phyloP scores from a whole-genome alignment of 2,888 invertebrate genomes.

The Melieria picta region DNA sequence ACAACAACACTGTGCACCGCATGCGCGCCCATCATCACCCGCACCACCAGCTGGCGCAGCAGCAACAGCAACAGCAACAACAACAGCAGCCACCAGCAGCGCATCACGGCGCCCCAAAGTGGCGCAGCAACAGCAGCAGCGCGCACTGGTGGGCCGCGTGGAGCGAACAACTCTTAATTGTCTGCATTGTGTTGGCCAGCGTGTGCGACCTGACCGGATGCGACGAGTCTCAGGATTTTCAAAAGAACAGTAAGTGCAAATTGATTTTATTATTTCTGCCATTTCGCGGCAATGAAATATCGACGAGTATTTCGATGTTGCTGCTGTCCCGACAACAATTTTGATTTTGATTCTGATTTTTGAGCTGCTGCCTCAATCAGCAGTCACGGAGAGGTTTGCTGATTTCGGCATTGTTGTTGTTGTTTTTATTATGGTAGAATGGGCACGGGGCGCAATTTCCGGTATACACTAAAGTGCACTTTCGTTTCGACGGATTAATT shows the following conservation, averaged over 20 bases:
- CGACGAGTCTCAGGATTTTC: constrained; percentile 66
- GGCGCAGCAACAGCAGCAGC: constrained; percentile 27
- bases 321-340: no score
- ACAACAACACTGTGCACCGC: constrained; percentile 5
- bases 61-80: constrained; percentile 18
- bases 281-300: no score
- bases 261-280: not conserved
- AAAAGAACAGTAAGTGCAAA: constrained; percentile 66
- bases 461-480: no score
- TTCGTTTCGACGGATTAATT: no score
- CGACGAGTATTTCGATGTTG: no score
- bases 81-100: constrained; percentile 16
- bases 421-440: no score
- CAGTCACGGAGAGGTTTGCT: no score
- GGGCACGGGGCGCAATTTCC: no score
- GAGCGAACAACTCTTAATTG: constrained; percentile 49
- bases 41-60: constrained; percentile 1
- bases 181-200: constrained; percentile 50
- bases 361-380: no score
- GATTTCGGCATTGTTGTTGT: no score
- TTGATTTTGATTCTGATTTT: no score
- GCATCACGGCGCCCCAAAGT: constrained; percentile 8
- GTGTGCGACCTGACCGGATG: constrained; percentile 55
- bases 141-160: constrained; percentile 30
- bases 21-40: no score